These are phyloP conservation scores for Salarias fasciatus DNA, from an alignment of 2,797 vertebrate genomes.

Conservation along the genomic window DNA sequence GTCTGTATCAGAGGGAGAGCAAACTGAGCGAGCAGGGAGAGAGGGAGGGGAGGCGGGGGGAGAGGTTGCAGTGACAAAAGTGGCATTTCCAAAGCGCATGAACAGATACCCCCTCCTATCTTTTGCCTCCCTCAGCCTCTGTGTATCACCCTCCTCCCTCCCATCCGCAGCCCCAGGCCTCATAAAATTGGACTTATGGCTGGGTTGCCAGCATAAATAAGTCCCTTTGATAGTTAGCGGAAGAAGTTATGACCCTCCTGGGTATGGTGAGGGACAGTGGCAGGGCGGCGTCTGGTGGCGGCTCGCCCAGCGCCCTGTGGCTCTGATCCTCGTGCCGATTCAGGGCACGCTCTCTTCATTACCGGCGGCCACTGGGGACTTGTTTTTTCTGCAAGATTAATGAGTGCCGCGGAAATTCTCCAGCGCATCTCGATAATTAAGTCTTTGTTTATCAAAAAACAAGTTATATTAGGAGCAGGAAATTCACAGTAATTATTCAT, in stretches of 20 bases:
- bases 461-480: constrained; percentile 99
- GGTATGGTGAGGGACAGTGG: constrained; percentile 94
- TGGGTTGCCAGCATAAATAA: constrained; percentile 99
- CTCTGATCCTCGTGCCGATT: constrained; percentile 96
- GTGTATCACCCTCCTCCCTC: constrained; percentile 38
- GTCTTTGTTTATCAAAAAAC: constrained; percentile 99
- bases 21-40: constrained; percentile 62
- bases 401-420: constrained; percentile 99
- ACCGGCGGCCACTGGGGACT: constrained; percentile 97
- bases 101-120: constrained; percentile 87
- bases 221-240: constrained; percentile 99
- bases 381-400: constrained; percentile 99
- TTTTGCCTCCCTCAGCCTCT: constrained; percentile 79
- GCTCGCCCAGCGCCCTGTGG: constrained; percentile 92
- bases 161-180: constrained; percentile 89
- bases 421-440: constrained; percentile 99
- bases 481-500: constrained; percentile 99
- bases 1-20: constrained; percentile 84
- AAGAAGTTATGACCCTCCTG: constrained; percentile 98
- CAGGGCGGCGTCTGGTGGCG: constrained; percentile 91
- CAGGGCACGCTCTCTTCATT: constrained; percentile 99
- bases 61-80: constrained; percentile 78
- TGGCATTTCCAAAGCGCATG: constrained; percentile 91
- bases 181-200: constrained; percentile 99
- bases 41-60: neutral